Evolutionary conservation across 2,888 invertebrate species (phyloP), one percentile per base, ranked within the genome.

Genomic region (Andrena chrysosceles): DNA sequence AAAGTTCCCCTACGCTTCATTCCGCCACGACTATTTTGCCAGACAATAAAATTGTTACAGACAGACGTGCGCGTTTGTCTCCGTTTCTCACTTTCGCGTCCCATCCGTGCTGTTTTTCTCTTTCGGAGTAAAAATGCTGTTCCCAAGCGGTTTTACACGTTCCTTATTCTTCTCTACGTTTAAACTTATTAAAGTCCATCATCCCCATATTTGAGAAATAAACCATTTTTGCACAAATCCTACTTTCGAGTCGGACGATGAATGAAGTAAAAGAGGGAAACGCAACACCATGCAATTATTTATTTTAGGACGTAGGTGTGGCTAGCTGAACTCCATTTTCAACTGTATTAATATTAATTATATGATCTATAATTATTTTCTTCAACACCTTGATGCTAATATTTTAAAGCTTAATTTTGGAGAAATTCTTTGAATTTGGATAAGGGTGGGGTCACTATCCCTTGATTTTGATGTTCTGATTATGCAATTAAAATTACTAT

Each of bases 1-100:
- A 84, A 84, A 84, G 83, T 82, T 73, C 69, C 69, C 66, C 77
- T 20, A 52, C 7, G 56, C 60, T 77, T 71, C 74, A 70, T 74
- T 68, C 77, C 73, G 66, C 2, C 71, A 52, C 70, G 56, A 74
- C 80, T 59, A 70, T 67, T 83, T 64, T 54, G 33, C 68, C 69
- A 52, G 63, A 83, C 82, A 83, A 83, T 83, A 64, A 76, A 71
- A 83, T 64, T 76, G 68, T 80, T 71, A 63, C 29, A 26, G 29
- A 35, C 60, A 48, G 31, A 70, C 48, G 42, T 60, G 35, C 35
- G 26, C 16, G 42, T 29, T 26, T 8, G 64, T n/a, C 42, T 42
- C n/a, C 10, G 33, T 63, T 66, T 66, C 66, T 70, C 70, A 33
- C 80, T 77, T 77, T 71, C 77, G 77, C 52, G 31, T 66, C n/a